Conservation (phyloP, 1,140 invertebrate genomes). For the Drosophila kanapiae region DNA sequence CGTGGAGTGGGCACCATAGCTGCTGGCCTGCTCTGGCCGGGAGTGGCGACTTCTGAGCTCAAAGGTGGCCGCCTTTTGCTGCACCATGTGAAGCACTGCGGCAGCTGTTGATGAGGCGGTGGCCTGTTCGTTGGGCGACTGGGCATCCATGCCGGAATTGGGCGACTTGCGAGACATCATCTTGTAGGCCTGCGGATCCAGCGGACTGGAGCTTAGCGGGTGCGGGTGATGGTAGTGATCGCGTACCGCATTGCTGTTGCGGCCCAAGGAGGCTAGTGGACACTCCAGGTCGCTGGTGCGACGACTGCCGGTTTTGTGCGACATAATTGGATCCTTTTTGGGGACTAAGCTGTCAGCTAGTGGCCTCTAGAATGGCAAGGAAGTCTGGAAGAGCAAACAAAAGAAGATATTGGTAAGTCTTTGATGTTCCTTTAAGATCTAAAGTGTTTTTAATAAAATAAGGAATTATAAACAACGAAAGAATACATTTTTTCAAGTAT, state of each 20-base stretch:
- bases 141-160: constrained; percentile 63
- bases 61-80: constrained; percentile 84
- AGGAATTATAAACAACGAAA: neutral
- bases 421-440: neutral
- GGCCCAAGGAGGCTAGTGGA: constrained; percentile 87
- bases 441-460: neutral
- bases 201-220: constrained; percentile 85
- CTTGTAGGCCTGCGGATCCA: constrained; percentile 85
- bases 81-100: constrained; percentile 71
- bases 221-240: constrained; percentile 84
- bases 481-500: too few relatives aligned
- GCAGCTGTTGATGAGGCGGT: constrained; percentile 44
- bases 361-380: constrained; percentile 21
- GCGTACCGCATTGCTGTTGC: constrained; percentile 85
- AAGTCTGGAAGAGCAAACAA: constrained; percentile 30
- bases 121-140: constrained; percentile 45
- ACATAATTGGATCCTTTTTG: constrained; percentile 53
- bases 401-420: neutral
- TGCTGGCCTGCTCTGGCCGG: constrained; percentile 44
- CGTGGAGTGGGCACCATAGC: constrained; percentile 60
- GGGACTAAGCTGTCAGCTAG: constrained; percentile 10
- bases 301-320: constrained; percentile 75
- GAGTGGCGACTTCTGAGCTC: constrained; percentile 74
- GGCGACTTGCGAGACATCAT: constrained; percentile 85
- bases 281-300: constrained; percentile 85